Evolutionary conservation across 2,797 vertebrate genomes (phyloP), one percentile per base, ranked within the genome.

Genomic region (Sebastes jordani): DNA sequence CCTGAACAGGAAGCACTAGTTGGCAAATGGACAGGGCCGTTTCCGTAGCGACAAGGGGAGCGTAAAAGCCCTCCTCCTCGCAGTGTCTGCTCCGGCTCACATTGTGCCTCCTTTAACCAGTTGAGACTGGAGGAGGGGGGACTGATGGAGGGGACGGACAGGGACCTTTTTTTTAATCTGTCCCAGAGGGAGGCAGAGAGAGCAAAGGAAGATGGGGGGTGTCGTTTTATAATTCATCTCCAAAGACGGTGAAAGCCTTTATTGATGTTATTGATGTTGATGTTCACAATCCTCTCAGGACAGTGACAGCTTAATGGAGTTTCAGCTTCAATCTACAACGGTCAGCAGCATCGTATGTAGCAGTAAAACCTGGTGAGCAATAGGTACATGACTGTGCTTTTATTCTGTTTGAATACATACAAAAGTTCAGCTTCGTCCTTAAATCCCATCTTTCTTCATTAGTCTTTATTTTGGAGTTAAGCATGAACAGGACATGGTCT

Each of bases 1-100:
- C 70, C 68, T 46, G 64, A 85, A 90, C 91, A 89, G 92, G 91
- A 93, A 90, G 84, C 82, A 32, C 61, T 71, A 74, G 67, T 75
- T 78, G 83, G 78, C 74, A 91, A 84, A 85, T 87, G 74, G 81
- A 89, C 75, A 74, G 74, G 71, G 66, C 66, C 23, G 83, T 92
- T 91, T 87, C 91, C 61, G 22, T 65, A 58, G 87, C 25, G 18
- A 86, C 84, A 71, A 58, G 59, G 68, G 66, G 61, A 74, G 67
- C 5, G 20, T 81, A 83, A 87, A 87, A 80, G 70, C 82, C 75
- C 62, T 82, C 75, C 62, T 82, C 29, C 66, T 63, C 0, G 13
- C 55, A 36, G 65, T 11, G 52, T 87, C 84, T 90, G 88, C 75
- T 82, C 46, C 11, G 10, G 56, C 61, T 87, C 70, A 71, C 63